These are phyloP conservation scores for Lymantria dispar DNA, from an alignment of 2,888 invertebrate genomes.

Conservation along the genomic window DNA sequence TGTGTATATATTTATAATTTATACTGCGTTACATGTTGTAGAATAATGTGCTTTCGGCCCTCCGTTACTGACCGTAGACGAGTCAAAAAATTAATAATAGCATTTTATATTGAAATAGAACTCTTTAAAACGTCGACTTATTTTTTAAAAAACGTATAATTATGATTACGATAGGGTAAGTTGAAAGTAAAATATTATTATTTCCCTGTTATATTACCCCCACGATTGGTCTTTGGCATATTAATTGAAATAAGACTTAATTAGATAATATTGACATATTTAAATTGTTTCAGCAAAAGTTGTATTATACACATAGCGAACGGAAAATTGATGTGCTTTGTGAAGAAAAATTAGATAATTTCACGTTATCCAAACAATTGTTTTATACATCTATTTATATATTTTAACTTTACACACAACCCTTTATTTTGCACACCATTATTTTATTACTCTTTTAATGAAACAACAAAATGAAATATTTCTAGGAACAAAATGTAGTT, in stretches of 20 bases:
- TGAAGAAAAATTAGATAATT: conserved; percentile 45
- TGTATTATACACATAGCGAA: conserved; percentile 38
- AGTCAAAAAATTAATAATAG: conserved; percentile 60
- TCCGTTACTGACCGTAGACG: conserved; percentile 36
- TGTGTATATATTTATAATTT: conserved; percentile 70
- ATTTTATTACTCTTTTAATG: conserved; percentile 56
- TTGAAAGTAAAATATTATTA: conserved; percentile 67
- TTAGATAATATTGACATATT: conserved; percentile 55
- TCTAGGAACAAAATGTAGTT: conserved; percentile 45
- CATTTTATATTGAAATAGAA: conserved; percentile 54
- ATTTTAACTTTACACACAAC: conserved; percentile 82
- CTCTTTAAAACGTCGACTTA: conserved; percentile 56
- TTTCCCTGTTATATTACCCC: conserved; percentile 77
- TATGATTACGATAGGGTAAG: conserved; percentile 36
- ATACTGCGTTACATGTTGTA: conserved; percentile 59
- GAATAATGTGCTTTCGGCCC: conserved; percentile 41
- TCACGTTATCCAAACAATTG: conserved; percentile 62
- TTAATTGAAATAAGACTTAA: conserved; percentile 62
- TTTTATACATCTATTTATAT: conserved; percentile 73
- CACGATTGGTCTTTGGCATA: conserved; percentile 79
- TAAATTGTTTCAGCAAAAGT: conserved; percentile 48
- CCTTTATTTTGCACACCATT: conserved; percentile 82
- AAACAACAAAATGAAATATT: conserved; percentile 57
- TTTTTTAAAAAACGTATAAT: conserved; percentile 36
- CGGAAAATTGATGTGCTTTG: conserved; percentile 45